Base-by-base conservation (phyloP, 2,113 vertebrate genomes). In the Paratilapia polleni region DNA sequence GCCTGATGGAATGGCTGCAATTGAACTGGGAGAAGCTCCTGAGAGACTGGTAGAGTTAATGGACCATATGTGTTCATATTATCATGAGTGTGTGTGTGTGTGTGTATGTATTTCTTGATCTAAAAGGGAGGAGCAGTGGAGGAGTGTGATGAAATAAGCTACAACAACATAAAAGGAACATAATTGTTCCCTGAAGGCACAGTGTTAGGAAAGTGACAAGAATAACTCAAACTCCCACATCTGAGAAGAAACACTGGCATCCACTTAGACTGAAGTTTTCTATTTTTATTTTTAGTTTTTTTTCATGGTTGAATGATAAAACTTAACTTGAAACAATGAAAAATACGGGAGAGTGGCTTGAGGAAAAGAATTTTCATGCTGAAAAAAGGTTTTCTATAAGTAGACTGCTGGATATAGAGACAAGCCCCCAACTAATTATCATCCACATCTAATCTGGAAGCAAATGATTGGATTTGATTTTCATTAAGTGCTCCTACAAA, bases 1-100 rank as follows among this genome's bases (percentile, higher is more conserved):
- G 94, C 87, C 83, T 92, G 78, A 92, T 90, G 82, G 91, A 93
- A 89, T 85, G 86, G 77, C 78, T 83, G 81, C 80, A 73, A 91
- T 88, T 91, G 87, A 89, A 83, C 90, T 88, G 79, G 86, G 84
- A 90, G 83, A 93, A 80, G 62, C 88, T 91, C 92, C 88, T 86
- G 74, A 80, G 92, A 94, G 88, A 91, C 80, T 63, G 49, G 26
- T 26, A 11, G 79, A 88, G 79, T 93, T 93, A 91, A 83, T 91
- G 89, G 81, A 83, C 86, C 92, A 58, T 95, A 84, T 60, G 79
- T 86, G 91, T 88, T 93, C 88, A 87, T 89, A 91, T 92, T 89
- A 89, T 85, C 74, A 34, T 81, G 54, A 75, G 7, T 56, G 19
- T 6, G 56, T 13, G 54, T 5, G n/a, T 5, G 49, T 66, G 41